Evolutionary conservation across 2,888 invertebrate genomes (phyloP).

Genomic region (Folsomia manolachei): DNA sequence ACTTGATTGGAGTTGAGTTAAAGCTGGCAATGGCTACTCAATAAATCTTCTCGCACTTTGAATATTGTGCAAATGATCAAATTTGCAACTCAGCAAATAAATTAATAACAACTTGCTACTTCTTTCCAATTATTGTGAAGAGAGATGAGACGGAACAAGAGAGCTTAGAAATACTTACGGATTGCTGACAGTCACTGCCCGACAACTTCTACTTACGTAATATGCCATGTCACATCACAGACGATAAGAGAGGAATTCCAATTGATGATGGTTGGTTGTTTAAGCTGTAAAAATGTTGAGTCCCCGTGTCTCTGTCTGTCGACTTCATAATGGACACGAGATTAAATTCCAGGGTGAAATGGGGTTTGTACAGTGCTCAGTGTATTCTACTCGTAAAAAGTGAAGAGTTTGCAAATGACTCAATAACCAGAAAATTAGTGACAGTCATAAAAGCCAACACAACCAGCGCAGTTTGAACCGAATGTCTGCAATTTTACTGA

Average conservation of each 20-base stretch:
- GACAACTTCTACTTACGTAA: too few relatives aligned
- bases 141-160: too few relatives aligned
- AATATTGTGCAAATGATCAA: not conserved
- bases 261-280: not conserved
- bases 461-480: not conserved
- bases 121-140: not conserved
- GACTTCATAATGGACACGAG: not conserved
- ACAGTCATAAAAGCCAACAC: not conserved
- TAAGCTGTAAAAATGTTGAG: too few relatives aligned
- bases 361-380: too few relatives aligned
- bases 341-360: not conserved
- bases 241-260: not conserved
- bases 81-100: not conserved
- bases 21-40: too few relatives aligned
- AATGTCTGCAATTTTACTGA: not conserved
- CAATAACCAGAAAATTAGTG: not conserved
- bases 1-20: not conserved
- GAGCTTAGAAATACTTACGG: too few relatives aligned
- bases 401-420: not conserved
- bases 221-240: too few relatives aligned
- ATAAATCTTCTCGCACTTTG: too few relatives aligned
- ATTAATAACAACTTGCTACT: not conserved
- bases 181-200: too few relatives aligned
- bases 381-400: too few relatives aligned
- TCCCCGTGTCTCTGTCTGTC: too few relatives aligned